A percentile compares a stretch with the other conserved stretches of the same genome.
These are phyloP conservation scores for Eriosoma lanigerum DNA, from an alignment of 1,140 invertebrate genomes.

Conservation along the genomic window DNA sequence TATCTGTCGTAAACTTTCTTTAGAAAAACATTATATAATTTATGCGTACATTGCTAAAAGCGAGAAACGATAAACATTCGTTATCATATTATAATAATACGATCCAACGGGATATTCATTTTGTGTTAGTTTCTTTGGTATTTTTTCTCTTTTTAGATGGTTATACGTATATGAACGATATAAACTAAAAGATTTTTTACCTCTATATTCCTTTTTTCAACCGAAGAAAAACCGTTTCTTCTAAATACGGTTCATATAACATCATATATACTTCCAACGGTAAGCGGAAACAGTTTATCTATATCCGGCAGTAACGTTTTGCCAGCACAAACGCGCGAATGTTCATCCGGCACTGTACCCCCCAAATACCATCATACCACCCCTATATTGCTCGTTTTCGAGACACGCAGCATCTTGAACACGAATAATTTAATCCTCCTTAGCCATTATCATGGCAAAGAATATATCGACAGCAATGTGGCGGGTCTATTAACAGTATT, in stretches of 20 bases:
- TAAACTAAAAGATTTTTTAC: background rate
- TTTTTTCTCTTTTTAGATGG: background rate
- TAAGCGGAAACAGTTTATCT: conserved; percentile 31
- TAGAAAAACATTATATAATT: too few species aligned
- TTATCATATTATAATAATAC: too few species aligned
- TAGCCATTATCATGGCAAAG: background rate
- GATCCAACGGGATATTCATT: background rate
- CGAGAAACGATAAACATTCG: too few species aligned
- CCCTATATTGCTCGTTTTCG: background rate
- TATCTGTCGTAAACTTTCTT: too few species aligned
- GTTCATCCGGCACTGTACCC: background rate
- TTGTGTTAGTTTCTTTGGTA: background rate
- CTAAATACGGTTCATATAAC: background rate
- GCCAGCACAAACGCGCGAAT: background rate
- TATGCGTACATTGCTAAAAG: too few species aligned
- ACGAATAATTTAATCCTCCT: conserved; percentile 20
- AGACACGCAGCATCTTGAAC: background rate
- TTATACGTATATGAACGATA: background rate
- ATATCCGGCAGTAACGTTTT: conserved; percentile 15
- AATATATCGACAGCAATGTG: background rate
- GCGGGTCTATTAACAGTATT: background rate
- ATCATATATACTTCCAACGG: background rate
- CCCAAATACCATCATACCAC: background rate
- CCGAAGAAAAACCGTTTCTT: background rate
- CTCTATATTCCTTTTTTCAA: background rate